A percentile compares a stretch with the other conserved stretches of the same genome.
phyloP scores from a whole-genome alignment of 2,797 vertebrate genomes.

The Corythornis leucogaster region DNA sequence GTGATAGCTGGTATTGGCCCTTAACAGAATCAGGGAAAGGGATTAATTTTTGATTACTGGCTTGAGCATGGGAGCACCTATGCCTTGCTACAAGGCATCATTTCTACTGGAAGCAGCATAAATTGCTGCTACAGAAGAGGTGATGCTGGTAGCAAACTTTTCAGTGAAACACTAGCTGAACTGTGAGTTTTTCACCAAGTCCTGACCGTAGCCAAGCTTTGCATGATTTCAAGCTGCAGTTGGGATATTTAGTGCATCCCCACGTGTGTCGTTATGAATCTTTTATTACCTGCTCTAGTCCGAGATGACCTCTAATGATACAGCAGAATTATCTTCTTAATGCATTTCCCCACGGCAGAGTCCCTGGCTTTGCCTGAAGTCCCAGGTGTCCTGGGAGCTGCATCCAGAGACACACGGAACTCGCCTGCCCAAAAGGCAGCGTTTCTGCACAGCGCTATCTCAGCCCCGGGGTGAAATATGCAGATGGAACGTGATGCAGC shows the following conservation, averaged over 20 bases:
- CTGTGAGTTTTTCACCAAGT: neutral
- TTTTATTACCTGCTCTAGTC: conserved; percentile 30
- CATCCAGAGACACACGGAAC: neutral
- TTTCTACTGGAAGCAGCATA: neutral
- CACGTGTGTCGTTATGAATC: conserved; percentile 48
- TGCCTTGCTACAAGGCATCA: conserved; percentile 22
- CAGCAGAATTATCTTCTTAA: conserved; percentile 41
- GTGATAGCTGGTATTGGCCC: neutral
- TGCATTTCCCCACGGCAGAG: neutral
- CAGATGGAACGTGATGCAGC: fast-evolving
- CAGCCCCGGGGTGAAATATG: neutral
- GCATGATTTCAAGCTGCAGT: neutral
- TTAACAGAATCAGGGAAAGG: neutral
- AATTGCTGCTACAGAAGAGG: neutral
- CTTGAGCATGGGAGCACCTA: neutral
- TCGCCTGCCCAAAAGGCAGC: neutral
- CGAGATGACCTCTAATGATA: conserved; percentile 50
- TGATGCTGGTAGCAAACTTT: neutral
- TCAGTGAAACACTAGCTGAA: neutral
- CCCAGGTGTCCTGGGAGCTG: neutral
- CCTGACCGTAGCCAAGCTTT: conserved; percentile 14
- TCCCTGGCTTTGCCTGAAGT: neutral
- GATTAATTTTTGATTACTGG: conserved; percentile 37
- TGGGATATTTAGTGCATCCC: conserved; percentile 26
- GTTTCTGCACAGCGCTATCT: neutral